A percentile compares a stretch with the other conserved stretches of the same genome.
These are phyloP conservation scores for Blastomussa wellsi DNA, from an alignment of 92 coral and sea anemone genomes.

Conservation along the genomic window DNA sequence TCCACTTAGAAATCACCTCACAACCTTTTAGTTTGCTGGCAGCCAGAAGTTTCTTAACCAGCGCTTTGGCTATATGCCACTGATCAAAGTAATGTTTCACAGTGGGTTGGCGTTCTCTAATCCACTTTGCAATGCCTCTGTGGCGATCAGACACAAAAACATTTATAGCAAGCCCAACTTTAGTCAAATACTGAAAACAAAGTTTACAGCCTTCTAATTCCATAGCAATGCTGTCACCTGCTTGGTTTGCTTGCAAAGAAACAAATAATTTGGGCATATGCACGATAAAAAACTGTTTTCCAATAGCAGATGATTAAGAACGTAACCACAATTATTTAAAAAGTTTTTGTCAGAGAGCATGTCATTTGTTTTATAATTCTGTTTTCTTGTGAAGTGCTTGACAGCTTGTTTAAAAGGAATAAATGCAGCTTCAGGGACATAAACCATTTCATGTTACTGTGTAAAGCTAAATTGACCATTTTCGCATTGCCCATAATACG, in stretches of 20 bases:
- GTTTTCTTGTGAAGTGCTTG: no score
- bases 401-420: constrained; percentile 17
- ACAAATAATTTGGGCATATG: background rate
- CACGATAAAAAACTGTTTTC: background rate
- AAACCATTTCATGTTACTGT: no score
- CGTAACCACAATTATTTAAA: no score
- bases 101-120: constrained; percentile 29
- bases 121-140: constrained; percentile 36
- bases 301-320: no score
- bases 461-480: no score
- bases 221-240: constrained; percentile 46
- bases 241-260: constrained; percentile 40
- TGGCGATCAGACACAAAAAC: constrained; percentile 50
- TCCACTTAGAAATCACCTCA: constrained; percentile 42
- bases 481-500: no score
- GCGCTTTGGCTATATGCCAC: constrained; percentile 46
- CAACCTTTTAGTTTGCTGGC: constrained; percentile 56
- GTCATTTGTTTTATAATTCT: no score
- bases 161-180: constrained; percentile 27
- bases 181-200: constrained; percentile 33
- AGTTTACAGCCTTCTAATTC: constrained; percentile 41
- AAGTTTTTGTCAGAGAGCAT: no score
- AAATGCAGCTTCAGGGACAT: constrained; percentile 4
- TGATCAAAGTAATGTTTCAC: constrained; percentile 48
- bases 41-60: constrained; percentile 43